Conservation (phyloP, 2,113 vertebrate genomes). For the Sylvietta virens region DNA sequence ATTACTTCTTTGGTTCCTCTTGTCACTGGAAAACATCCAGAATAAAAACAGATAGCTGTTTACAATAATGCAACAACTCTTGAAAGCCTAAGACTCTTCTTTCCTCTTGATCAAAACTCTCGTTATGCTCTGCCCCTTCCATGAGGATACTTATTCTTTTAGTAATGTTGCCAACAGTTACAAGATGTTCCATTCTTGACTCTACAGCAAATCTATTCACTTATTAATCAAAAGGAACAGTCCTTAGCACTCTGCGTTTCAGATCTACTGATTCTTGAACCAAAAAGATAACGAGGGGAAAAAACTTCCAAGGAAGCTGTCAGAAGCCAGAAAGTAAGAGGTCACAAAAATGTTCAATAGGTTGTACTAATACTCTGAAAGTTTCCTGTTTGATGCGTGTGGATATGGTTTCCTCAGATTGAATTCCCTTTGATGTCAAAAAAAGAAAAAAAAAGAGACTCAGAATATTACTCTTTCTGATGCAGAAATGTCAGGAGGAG, state of each 20-base stretch:
- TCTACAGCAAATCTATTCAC: constrained; percentile 33
- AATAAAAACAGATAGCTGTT: constrained; percentile 15
- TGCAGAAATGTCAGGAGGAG: constrained; percentile 38
- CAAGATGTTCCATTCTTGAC: constrained; percentile 57
- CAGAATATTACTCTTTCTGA: constrained; percentile 30
- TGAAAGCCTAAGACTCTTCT: background rate
- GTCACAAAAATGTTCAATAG: background rate
- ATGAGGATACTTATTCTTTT: constrained; percentile 28
- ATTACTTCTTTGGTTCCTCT: background rate
- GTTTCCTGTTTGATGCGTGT: background rate
- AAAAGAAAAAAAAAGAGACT: background rate
- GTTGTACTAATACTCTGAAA: background rate
- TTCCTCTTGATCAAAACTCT: constrained; percentile 15
- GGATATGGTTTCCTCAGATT: background rate
- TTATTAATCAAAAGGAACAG: constrained; percentile 56
- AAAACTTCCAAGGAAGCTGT: constrained; percentile 7
- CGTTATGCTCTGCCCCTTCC: background rate
- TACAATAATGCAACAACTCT: background rate
- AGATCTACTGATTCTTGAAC: constrained; percentile 33
- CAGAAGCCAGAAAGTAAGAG: background rate
- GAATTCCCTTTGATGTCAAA: constrained; percentile 8
- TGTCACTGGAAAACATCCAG: background rate
- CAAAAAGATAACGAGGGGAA: background rate
- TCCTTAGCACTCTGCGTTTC: constrained; percentile 1
- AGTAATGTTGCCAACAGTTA: constrained; percentile 31